These are phyloP conservation scores for Anolis apletophallus DNA, from an alignment of 2,797 vertebrate genomes.

Conservation along the genomic window DNA sequence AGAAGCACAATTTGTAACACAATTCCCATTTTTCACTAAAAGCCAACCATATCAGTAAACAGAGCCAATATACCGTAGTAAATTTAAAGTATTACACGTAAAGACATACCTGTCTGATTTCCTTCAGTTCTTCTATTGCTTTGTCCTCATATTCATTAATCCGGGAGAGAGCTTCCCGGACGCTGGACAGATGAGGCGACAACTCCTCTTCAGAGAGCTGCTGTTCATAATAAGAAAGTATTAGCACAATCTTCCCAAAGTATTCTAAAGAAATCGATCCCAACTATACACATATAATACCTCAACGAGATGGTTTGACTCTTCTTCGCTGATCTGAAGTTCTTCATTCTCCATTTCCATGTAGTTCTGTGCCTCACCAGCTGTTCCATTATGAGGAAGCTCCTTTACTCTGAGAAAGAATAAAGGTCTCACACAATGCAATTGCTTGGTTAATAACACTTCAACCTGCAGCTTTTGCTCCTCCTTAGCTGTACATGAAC, in stretches of 20 bases:
- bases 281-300: slow-evolving; percentile 64
- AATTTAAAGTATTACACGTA: slow-evolving; percentile 4
- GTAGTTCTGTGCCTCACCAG: slow-evolving; percentile 68
- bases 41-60: not conserved
- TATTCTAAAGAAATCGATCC: slow-evolving; percentile 5
- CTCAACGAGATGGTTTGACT: slow-evolving; percentile 29
- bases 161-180: slow-evolving; percentile 85
- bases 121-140: slow-evolving; percentile 83
- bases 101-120: slow-evolving; percentile 77
- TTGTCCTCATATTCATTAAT: slow-evolving; percentile 87
- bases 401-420: slow-evolving; percentile 89
- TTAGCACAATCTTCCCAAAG: not conserved
- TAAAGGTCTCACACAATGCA: not conserved
- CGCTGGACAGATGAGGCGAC: slow-evolving; percentile 76
- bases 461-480: not conserved
- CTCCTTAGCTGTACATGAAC: not conserved
- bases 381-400: slow-evolving; percentile 78
- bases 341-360: slow-evolving; percentile 77
- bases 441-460: not conserved
- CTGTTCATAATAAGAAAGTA: slow-evolving; percentile 19
- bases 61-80: not conserved
- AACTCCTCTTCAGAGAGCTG: slow-evolving; percentile 76
- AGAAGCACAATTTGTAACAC: not conserved
- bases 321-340: slow-evolving; percentile 45
- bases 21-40: not conserved